Base-by-base conservation (phyloP, 2,888 invertebrate genomes). In the Eupithecia subumbrata region DNA sequence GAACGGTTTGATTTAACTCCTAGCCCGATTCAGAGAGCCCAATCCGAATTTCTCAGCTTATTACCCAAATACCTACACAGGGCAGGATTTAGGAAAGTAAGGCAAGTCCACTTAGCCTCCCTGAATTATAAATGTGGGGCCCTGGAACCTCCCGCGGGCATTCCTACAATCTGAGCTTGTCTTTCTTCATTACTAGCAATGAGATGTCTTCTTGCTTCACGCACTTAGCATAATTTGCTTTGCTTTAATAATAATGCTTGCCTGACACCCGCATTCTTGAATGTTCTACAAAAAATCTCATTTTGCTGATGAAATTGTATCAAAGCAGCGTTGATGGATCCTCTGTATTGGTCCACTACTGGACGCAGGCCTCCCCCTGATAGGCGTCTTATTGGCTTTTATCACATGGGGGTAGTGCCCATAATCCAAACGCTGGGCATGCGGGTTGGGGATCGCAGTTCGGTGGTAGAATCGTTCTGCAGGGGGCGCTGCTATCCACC, bases 41-140 rank as follows among this genome's bases (percentile, higher is more conserved):
- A 25, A 60, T 22, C 60, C 22, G 25, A 60, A 60, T 25, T 25
- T 60, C 60, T 25, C 22, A 60, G 60, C 60, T 60, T 25, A 60
- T 25, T 25, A 60, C 22, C 52, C 22, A 60, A 60, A 25, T 60
- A 18, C 7, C n/a, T 40, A 52, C 40, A 30, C 52, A 69, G 37
- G 40, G 40, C 45, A 66, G 60, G 40, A 16, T 37, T 70, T 30
- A 18, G 30, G 22, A n/a, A 78, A 74, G 79, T 72, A 77, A 71
- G 74, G 74, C 72, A 77, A 80, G 77, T 75, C 73, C 83, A 82
- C 82, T 84, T 84, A 84, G 80, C 82, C 78, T 70, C 25, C 71
- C 79, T 87, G 87, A 87, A 86, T 87, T 83, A 87, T 87, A 82
- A 83, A 87, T 86, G 83, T 77, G 76, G 64, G 81, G 79, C 77